phyloP scores from a whole-genome alignment of 2,797 vertebrate genomes.

The Poeciliopsis paucimaculata region DNA sequence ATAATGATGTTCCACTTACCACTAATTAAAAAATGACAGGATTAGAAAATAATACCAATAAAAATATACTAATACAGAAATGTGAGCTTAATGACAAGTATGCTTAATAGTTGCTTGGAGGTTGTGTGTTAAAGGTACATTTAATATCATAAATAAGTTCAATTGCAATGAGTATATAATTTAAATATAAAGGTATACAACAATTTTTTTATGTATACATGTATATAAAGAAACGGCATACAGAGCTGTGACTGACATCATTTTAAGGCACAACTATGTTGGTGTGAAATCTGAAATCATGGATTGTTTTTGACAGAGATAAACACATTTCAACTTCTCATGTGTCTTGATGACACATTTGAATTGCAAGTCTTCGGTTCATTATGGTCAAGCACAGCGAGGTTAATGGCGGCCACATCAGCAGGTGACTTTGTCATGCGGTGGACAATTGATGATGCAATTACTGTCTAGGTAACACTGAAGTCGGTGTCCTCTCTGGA shows the following conservation, averaged over 20 bases:
- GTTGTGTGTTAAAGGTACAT: background rate
- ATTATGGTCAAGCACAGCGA: constrained; percentile 75
- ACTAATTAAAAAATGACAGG: background rate
- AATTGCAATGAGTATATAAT: background rate
- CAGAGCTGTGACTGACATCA: constrained; percentile 16
- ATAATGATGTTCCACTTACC: background rate
- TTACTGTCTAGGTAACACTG: constrained; percentile 69
- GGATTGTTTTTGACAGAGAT: background rate
- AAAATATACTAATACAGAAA: background rate
- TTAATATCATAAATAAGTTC: background rate
- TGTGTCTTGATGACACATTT: background rate
- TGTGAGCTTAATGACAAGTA: background rate
- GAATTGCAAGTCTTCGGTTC: constrained; percentile 50
- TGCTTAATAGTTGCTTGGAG: background rate
- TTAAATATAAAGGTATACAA: background rate
- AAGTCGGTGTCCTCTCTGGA: constrained; percentile 61
- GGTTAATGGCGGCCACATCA: constrained; percentile 75
- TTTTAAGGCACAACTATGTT: background rate
- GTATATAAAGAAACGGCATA: background rate
- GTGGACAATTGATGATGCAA: constrained; percentile 78
- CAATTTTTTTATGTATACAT: background rate
- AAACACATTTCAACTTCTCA: background rate
- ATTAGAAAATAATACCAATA: background rate
- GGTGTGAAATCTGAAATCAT: background rate
- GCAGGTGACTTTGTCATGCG: constrained; percentile 74